Evolutionary conservation across 2,888 invertebrate species (phyloP).

Genomic region (Apotomis betuletana): DNA sequence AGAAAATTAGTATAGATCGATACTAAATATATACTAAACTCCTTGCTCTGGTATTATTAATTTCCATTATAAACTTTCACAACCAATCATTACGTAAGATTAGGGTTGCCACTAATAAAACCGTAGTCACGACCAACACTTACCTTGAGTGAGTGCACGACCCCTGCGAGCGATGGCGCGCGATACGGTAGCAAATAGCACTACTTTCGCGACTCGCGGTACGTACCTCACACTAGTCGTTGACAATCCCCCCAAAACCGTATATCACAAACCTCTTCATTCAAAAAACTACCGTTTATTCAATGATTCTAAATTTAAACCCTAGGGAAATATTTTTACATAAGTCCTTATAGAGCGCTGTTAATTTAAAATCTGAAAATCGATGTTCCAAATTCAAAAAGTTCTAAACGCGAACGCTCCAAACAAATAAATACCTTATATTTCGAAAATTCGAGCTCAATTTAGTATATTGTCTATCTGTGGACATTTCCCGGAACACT

Average conservation of each 20-base stretch:
- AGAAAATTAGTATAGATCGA: background rate
- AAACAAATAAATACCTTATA: constrained; percentile 51
- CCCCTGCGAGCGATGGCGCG: constrained; percentile 74
- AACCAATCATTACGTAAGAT: constrained; percentile 14
- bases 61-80: constrained; percentile 16
- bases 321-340: background rate
- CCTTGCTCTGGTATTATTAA: background rate
- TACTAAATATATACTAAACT: background rate
- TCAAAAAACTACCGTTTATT: constrained; percentile 50
- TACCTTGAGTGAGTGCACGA: constrained; percentile 55
- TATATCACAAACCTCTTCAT: constrained; percentile 43
- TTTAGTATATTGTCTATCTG: constrained; percentile 45
- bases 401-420: constrained; percentile 45
- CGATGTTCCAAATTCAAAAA: constrained; percentile 55
- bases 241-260: constrained; percentile 50
- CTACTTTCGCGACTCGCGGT: constrained; percentile 78
- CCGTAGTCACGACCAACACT: constrained; percentile 29
- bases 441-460: constrained; percentile 44
- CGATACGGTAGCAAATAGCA: constrained; percentile 83
- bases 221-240: constrained; percentile 74
- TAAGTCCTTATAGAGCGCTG: constrained; percentile 52
- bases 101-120: constrained; percentile 30
- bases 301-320: constrained; percentile 29
- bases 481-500: constrained; percentile 51
- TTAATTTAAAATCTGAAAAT: constrained; percentile 69